These are phyloP conservation scores for Ursus arctos DNA, from an alignment of 2,113 vertebrate species.

Conservation along the genomic window DNA sequence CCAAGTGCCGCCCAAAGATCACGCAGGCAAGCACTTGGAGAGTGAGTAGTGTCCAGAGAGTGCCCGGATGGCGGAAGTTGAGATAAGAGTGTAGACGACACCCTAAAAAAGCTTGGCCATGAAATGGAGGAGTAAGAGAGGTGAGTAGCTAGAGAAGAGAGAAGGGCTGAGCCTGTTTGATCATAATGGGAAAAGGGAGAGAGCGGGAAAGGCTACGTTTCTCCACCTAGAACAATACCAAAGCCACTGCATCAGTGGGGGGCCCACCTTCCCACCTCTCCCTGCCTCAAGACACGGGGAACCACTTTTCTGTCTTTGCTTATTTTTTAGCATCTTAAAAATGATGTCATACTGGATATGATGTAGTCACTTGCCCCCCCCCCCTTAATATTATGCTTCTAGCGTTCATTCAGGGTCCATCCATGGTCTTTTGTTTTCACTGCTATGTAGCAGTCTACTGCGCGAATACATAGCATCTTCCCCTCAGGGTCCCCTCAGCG, in stretches of 20 bases:
- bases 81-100: neutral
- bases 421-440: neutral
- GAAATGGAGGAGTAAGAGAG: neutral
- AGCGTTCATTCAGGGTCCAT: neutral
- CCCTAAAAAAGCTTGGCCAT: neutral
- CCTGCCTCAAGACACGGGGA: neutral
- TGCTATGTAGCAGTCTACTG: neutral
- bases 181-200: neutral
- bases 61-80: neutral
- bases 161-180: neutral
- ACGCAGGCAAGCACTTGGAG: neutral
- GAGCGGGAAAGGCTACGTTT: neutral
- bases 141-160: neutral
- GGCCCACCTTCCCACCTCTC: neutral
- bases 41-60: neutral
- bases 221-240: neutral
- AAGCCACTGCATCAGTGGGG: neutral
- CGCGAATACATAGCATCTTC: neutral
- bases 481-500: neutral
- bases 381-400: neutral
- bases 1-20: neutral
- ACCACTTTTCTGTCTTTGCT: neutral
- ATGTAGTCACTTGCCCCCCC: neutral
- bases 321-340: conserved; percentile 29
- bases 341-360: neutral